Base-by-base conservation (phyloP, 2,888 invertebrate species). In the Neelides folsomi region DNA sequence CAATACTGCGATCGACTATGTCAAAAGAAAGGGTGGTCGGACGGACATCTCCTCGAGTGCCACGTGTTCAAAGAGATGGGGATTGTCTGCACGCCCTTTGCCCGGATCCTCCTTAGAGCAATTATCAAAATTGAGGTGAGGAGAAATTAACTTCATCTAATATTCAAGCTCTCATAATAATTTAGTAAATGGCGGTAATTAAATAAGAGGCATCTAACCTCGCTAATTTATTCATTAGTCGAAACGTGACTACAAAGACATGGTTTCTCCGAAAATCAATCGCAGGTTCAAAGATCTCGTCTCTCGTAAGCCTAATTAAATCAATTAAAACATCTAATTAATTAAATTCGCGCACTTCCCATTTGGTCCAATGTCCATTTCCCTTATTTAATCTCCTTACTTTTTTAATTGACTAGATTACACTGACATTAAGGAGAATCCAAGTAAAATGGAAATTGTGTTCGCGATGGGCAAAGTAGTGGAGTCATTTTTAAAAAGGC, bases 1-100 rank as follows among this genome's bases (percentile, higher is more conserved):
- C 79, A 81, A 69, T 93, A 92, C 67, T 93, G 93, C 67, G 80
- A 81, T 59, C 77, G 79, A 47, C 70, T 69, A 37, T 93, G 93
- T 70, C 93, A 93, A 71, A 80, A 76, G 68, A 77, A 80, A 63
- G 82, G 83, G 10, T 93, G 92, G 92, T 67, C 70, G 9, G 74
- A 82, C 45, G 63, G 63, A 54, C 92, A 92, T 69, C 89, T 86
- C 73, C 73, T 74, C 67, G 93, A 93, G 74, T 93, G 93, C 45
- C 61, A 63, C 51, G 61, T 58, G 3, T 60, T 63, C 51, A 57
- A 58, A 41, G 27, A n/a, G 1, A 53, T 56, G 43, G 57, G 82
- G 67, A 76, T 77, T 56, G 75, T 85, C 36, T 71, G 77, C 2
- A 86, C 88, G 0, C 78, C 81, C 53, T 83, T 85, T 13, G 86